phyloP scores from a whole-genome alignment of 2,113 vertebrate genomes.

The Proterorhinus semilunaris region DNA sequence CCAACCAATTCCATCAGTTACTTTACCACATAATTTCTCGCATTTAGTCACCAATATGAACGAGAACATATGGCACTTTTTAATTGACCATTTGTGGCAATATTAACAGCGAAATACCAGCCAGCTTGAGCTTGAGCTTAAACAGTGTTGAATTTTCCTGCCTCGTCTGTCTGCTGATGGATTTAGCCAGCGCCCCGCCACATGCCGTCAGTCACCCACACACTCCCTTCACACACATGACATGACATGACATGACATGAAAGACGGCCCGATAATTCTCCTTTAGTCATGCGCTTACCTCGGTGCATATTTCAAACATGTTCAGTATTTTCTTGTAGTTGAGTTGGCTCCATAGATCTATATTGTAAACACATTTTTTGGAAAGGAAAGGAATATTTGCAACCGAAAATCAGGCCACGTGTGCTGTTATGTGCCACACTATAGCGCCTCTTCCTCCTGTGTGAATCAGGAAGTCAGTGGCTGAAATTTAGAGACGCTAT shows the following conservation, averaged over 20 bases:
- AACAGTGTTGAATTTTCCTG: constrained; percentile 11
- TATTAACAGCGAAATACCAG: not conserved
- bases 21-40: not conserved
- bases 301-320: too few species aligned
- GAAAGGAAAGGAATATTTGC: too few species aligned
- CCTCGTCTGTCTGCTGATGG: constrained; percentile 17
- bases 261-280: constrained; percentile 2
- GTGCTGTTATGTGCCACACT: too few species aligned
- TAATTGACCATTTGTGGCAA: not conserved
- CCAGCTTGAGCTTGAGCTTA: not conserved
- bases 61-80: not conserved
- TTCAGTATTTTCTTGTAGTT: too few species aligned
- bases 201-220: constrained; percentile 9
- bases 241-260: constrained; percentile 39
- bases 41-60: not conserved
- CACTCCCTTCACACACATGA: constrained; percentile 26
- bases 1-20: not conserved
- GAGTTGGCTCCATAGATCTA: too few species aligned
- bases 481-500: too few species aligned
- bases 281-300: too few species aligned
- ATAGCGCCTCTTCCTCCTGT: too few species aligned
- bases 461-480: too few species aligned
- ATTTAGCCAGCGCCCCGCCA: constrained; percentile 5
- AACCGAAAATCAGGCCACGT: too few species aligned
- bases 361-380: too few species aligned